Evolutionary conservation across 2,888 invertebrate species (phyloP).

Genomic region (Pilophorus perplexus): DNA sequence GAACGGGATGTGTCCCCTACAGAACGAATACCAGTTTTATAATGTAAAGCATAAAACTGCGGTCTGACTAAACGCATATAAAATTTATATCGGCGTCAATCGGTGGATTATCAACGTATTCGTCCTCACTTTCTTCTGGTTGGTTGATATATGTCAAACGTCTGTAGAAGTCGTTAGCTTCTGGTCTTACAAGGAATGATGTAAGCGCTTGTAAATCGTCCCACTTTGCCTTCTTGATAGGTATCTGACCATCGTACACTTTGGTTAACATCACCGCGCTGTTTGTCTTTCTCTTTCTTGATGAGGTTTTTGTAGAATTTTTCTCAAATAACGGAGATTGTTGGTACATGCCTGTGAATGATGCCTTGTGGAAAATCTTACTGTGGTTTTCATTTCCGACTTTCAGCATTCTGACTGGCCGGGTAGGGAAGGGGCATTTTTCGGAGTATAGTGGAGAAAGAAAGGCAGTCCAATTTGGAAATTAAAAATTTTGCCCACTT

Average conservation of each 20-base stretch:
- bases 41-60: too few species aligned
- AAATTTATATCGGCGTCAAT: too few species aligned
- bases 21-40: too few species aligned
- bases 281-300: conserved; percentile 14
- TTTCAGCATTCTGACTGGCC: conserved; percentile 8
- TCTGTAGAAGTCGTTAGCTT: conserved; percentile 6
- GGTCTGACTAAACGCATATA: too few species aligned
- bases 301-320: conserved; percentile 13
- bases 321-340: conserved; percentile 1
- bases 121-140: too few species aligned
- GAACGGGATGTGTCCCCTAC: too few species aligned
- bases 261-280: conserved; percentile 6
- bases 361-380: conserved; percentile 9
- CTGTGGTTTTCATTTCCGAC: conserved; percentile 1
- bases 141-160: conserved; percentile 1
- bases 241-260: conserved; percentile 7
- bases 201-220: conserved; percentile 2
- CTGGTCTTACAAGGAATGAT: conserved; percentile 3
- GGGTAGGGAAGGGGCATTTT: conserved; percentile 11
- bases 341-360: conserved; percentile 10
- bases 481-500: neutral
- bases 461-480: too few species aligned
- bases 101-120: too few species aligned
- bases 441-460: conserved; percentile 3
- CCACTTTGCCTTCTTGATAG: conserved; percentile 8